Evolutionary conservation across 2,888 invertebrate genomes (phyloP).

Genomic region (Nyleta sp.): DNA sequence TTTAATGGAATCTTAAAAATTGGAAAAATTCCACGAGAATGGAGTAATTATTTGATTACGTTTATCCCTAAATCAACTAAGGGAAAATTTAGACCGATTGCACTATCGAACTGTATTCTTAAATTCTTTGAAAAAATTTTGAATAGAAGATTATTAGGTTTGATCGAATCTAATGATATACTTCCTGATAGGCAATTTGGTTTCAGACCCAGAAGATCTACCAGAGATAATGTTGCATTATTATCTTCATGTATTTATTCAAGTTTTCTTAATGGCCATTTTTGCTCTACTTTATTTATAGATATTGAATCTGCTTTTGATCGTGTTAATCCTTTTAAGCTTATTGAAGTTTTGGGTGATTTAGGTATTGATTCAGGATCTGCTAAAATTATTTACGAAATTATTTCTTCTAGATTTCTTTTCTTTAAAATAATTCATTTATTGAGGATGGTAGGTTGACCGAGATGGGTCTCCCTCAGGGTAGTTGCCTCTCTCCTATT

Average conservation of each 20-base stretch:
- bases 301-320: slow-evolving; percentile 27
- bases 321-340: slow-evolving; percentile 7
- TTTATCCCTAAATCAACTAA: background rate
- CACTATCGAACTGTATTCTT: background rate
- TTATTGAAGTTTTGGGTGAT: background rate
- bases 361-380: background rate
- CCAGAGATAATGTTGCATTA: background rate
- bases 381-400: slow-evolving; percentile 11
- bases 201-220: background rate
- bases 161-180: background rate
- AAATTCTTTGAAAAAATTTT: slow-evolving; percentile 7
- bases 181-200: background rate
- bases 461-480: slow-evolving; percentile 1
- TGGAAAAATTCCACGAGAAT: background rate
- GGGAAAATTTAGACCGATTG: slow-evolving; percentile 10
- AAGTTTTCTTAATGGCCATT: background rate
- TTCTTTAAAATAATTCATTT: slow-evolving; percentile 12
- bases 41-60: background rate
- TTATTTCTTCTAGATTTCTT: background rate
- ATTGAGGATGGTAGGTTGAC: slow-evolving; percentile 7
- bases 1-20: background rate
- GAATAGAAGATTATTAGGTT: background rate
- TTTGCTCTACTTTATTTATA: background rate
- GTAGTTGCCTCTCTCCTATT: slow-evolving; percentile 12
- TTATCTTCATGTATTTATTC: background rate